A percentile compares a stretch with the other conserved stretches of the same genome.
Conservation (phyloP, 2,888 invertebrate species). For the Lagria hirta region DNA sequence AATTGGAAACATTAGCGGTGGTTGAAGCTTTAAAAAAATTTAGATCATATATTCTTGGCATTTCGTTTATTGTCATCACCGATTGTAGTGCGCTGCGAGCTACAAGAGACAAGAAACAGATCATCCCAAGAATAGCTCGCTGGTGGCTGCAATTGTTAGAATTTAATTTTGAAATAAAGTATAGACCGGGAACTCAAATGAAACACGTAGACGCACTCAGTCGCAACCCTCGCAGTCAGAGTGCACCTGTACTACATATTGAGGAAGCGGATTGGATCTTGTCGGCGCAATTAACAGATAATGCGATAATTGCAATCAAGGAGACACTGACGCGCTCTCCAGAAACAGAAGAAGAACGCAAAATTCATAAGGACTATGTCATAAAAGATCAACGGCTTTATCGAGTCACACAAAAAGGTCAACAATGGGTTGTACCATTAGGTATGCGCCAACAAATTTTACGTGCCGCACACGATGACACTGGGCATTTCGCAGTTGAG, state of each 20-base stretch:
- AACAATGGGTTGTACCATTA: conserved; percentile 42
- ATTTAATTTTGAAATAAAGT: too few species aligned
- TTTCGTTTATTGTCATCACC: too few species aligned
- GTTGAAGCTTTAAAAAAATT: too few species aligned
- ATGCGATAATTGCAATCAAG: conserved; percentile 23
- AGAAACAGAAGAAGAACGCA: conserved; percentile 19
- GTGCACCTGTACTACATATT: conserved; percentile 10
- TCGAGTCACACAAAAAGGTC: conserved; percentile 4
- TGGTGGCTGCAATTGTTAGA: too few species aligned
- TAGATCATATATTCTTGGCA: too few species aligned
- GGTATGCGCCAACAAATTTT: conserved; percentile 32
- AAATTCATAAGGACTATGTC: conserved; percentile 17
- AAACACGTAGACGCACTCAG: conserved; percentile 13
- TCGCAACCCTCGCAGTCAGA: conserved; percentile 5
- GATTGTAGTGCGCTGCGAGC: too few species aligned
- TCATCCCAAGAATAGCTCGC: too few species aligned
- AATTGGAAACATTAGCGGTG: too few species aligned
- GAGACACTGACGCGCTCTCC: conserved; percentile 25
- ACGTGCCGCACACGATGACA: conserved; percentile 46
- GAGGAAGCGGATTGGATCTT: conserved; percentile 32
- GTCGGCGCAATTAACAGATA: conserved; percentile 30
- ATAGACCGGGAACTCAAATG: conserved; percentile 12
- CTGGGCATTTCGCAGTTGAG: conserved; percentile 46
- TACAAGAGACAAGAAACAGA: too few species aligned
- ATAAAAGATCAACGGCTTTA: conserved; percentile 9